phyloP scores from a whole-genome alignment of 2,888 invertebrate species.

The Frankliniella fusca region DNA sequence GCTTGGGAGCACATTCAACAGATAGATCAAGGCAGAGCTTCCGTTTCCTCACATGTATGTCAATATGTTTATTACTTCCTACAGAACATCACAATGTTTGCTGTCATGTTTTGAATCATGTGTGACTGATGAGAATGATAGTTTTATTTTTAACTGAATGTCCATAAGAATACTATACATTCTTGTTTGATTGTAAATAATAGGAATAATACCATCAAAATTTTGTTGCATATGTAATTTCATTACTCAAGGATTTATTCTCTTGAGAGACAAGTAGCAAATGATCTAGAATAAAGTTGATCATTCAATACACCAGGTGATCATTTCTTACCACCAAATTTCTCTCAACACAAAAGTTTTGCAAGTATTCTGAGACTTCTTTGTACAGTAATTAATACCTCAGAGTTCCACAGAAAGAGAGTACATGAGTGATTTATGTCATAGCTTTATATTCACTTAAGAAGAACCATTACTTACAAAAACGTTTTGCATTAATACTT shows the following conservation, averaged over 20 bases:
- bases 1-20: not conserved
- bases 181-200: slow-evolving; percentile 10
- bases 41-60: not conserved
- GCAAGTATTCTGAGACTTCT: too few species aligned
- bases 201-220: slow-evolving; percentile 25
- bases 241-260: slow-evolving; percentile 14
- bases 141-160: slow-evolving; percentile 23
- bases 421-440: not conserved
- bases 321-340: not conserved
- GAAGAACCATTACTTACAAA: not conserved
- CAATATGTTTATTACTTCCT: not conserved
- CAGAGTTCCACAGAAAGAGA: too few species aligned
- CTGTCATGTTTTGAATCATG: slow-evolving; percentile 22
- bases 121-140: slow-evolving; percentile 25
- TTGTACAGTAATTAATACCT: too few species aligned
- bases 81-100: slow-evolving; percentile 6
- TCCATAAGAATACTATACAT: slow-evolving; percentile 18
- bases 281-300: slow-evolving; percentile 25
- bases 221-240: slow-evolving; percentile 25
- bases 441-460: not conserved
- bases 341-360: too few species aligned
- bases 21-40: not conserved
- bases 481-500: slow-evolving; percentile 1
- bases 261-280: slow-evolving; percentile 9
- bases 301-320: not conserved